phyloP scores from a whole-genome alignment of 2,888 invertebrate genomes.

The Eledone cirrhosa region DNA sequence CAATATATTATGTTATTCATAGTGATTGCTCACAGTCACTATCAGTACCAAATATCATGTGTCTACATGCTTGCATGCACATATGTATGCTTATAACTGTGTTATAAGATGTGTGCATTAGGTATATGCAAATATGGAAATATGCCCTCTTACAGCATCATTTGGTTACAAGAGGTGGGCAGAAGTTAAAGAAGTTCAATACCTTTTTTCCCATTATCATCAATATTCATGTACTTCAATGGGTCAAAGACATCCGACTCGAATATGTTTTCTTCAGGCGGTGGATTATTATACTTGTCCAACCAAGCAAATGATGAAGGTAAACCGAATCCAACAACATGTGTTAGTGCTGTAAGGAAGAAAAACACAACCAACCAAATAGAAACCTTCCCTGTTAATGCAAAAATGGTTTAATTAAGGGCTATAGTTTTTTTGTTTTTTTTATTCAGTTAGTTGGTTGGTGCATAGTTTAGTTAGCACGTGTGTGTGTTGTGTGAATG shows the following conservation, averaged over 20 bases:
- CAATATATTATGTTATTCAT: too few species aligned
- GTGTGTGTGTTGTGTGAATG: too few species aligned
- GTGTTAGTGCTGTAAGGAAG: constrained; percentile 47
- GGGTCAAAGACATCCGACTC: constrained; percentile 57
- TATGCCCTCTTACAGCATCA: too few species aligned
- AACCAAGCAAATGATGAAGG: constrained; percentile 53
- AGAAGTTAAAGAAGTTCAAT: background rate
- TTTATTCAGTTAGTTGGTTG: too few species aligned
- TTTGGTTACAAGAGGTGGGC: background rate
- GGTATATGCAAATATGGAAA: too few species aligned
- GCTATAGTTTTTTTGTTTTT: background rate
- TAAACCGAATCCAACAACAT: constrained; percentile 52
- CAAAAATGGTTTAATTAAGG: background rate
- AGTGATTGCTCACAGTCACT: too few species aligned
- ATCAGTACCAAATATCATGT: too few species aligned
- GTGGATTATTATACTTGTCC: constrained; percentile 41
- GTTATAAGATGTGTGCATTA: too few species aligned
- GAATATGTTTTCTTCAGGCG: constrained; percentile 44
- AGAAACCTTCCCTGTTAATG: background rate
- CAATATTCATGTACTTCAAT: constrained; percentile 50
- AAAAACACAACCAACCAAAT: background rate
- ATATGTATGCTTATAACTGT: too few species aligned
- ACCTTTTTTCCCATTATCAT: constrained; percentile 28
- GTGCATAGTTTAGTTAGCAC: background rate
- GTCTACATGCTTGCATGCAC: too few species aligned